Evolutionary conservation across 2,113 vertebrate species (phyloP), one percentile per base, ranked within the genome.

Genomic region (Helogale parvula): DNA sequence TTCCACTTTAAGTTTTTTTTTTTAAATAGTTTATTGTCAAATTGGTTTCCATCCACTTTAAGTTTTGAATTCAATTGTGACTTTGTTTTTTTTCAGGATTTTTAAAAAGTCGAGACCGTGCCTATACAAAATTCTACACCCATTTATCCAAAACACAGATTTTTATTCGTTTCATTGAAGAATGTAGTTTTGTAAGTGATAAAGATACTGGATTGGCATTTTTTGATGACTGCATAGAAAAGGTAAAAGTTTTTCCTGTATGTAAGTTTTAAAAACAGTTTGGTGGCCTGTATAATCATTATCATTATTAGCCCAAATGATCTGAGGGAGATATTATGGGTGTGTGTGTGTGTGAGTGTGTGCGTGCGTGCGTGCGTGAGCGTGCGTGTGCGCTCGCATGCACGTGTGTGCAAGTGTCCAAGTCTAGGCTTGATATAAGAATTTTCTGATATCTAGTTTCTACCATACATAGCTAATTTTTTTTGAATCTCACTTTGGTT

Each of bases 111-210:
- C 98, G 99, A 98, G 99, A 99, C 97, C 99, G 99, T 45, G 98
- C 99, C 31, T 99, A 99, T 98, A 98, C 99, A 93, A 99, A 99
- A 98, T 99, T 99, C 98, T 99, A 99, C 98, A 99, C 99, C 0
- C 99, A 99, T 97, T 99, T 99, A 98, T 99, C 99, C 84, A 99
- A 99, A 99, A 99, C 99, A 0, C 99, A 99, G 98, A 99, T 99
- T 97, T 99, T 99, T 98, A 99, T 99, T 98, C 99, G 99, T 97
- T 99, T 99, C 97, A 99, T 99, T 87, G 99, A 99, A 98, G 99
- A 99, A 97, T 99, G 99, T 98, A 99, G 99, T 94, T 99, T 99
- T 94, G 99, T 99, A 98, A 99, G 99, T 63, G 99, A 99, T 98
- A 99, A 99, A 98, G 99, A 99, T 98, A 99, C 99, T 1, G 99